These are phyloP conservation scores for Eupeodes luniger DNA, from an alignment of 2,888 invertebrate genomes.

Conservation along the genomic window DNA sequence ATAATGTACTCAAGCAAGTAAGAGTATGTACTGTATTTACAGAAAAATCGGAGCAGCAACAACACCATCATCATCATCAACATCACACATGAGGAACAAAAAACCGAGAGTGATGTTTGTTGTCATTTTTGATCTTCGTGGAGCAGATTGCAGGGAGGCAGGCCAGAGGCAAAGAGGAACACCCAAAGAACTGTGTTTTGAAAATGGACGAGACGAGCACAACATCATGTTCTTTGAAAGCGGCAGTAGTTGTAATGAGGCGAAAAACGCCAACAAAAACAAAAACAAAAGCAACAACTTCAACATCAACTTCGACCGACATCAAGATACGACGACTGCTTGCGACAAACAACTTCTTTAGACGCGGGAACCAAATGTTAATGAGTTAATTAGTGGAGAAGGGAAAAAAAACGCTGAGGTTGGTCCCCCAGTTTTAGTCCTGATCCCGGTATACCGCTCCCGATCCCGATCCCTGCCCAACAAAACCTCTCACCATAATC, in stretches of 20 bases:
- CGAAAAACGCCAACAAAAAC: slow-evolving; percentile 47
- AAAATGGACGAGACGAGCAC: slow-evolving; percentile 17
- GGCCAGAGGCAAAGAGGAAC: slow-evolving; percentile 35
- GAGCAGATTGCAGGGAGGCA: neutral
- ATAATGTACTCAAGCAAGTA: too few relatives aligned
- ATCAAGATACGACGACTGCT: slow-evolving; percentile 71
- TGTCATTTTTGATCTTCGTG: slow-evolving; percentile 67
- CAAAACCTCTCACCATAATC: neutral
- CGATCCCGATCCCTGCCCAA: slow-evolving; percentile 5
- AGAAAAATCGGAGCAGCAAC: neutral
- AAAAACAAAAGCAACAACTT: slow-evolving; percentile 37
- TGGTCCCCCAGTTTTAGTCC: slow-evolving; percentile 76
- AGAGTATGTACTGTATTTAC: neutral
- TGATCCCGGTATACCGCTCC: neutral
- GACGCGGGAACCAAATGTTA: slow-evolving; percentile 80
- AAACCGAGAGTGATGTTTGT: slow-evolving; percentile 59
- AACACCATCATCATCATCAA: neutral
- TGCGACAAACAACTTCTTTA: slow-evolving; percentile 76
- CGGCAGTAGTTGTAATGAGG: slow-evolving; percentile 68
- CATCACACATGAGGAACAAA: slow-evolving; percentile 4
- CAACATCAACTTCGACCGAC: slow-evolving; percentile 73
- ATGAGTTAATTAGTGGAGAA: slow-evolving; percentile 83
- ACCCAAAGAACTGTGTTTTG: slow-evolving; percentile 52
- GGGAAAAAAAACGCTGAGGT: slow-evolving; percentile 80
- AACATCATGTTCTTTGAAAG: slow-evolving; percentile 58